These are phyloP conservation scores for Phortica magna DNA, from an alignment of 2,888 invertebrate genomes.

Conservation along the genomic window DNA sequence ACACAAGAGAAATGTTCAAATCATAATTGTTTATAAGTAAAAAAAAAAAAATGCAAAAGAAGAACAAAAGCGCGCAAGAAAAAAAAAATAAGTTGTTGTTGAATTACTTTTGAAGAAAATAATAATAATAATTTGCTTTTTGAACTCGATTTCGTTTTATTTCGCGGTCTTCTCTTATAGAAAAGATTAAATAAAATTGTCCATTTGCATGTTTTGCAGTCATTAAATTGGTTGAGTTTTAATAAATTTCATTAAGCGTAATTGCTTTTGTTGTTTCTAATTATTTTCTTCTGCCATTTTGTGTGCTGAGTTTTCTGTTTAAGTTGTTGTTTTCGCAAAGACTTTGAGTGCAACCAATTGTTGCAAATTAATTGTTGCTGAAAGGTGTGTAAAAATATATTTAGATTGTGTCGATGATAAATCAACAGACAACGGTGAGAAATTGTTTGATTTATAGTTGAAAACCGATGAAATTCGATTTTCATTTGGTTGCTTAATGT, in stretches of 20 bases:
- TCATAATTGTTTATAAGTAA: too few relatives aligned
- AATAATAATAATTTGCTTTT: conserved; percentile 21
- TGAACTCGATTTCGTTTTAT: neutral
- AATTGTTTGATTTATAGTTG: neutral
- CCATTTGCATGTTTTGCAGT: conserved; percentile 27
- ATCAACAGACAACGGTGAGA: too few relatives aligned
- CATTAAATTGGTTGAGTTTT: conserved; percentile 6
- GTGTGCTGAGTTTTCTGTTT: neutral
- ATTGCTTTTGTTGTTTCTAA: conserved; percentile 8
- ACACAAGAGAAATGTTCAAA: too few relatives aligned
- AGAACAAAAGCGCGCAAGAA: neutral
- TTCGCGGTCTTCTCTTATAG: conserved; percentile 1
- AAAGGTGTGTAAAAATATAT: neutral
- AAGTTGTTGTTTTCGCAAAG: neutral
- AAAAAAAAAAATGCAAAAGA: too few relatives aligned
- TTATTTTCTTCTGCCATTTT: neutral
- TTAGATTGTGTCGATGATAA: too few relatives aligned
- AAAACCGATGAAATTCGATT: neutral
- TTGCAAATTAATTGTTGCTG: conserved; percentile 9
- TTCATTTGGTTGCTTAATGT: too few relatives aligned
- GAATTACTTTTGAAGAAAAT: conserved; percentile 31
- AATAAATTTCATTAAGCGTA: conserved; percentile 19
- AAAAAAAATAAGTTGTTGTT: conserved; percentile 3
- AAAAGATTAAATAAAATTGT: conserved; percentile 21
- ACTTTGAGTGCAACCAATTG: conserved; percentile 11